Base-by-base conservation (phyloP, 2,113 vertebrate species). In the Alligator sinensis region DNA sequence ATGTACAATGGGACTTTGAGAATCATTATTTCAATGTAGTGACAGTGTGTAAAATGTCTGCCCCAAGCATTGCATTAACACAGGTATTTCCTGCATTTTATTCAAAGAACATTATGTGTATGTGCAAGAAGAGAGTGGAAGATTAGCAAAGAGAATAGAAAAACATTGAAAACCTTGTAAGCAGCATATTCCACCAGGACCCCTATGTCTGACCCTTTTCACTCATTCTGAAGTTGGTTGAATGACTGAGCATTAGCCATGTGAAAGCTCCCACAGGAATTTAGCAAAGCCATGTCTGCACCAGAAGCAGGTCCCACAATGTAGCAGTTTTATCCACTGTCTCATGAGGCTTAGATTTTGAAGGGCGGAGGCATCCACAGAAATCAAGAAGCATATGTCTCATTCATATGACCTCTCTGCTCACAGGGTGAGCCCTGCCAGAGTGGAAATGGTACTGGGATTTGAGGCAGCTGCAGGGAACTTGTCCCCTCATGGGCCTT, bases 11-110 rank as follows among this genome's bases (percentile, higher is more conserved):
- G 87, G 30, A 19, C 30, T 70, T 9, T 60, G 9, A 77, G 18
- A 59, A 77, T 9, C 86, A 93, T 82, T 66, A 91, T 85, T 93
- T 80, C 93, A 77, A 11, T 47, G 27, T 88, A 74, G 30, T 57
- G 77, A 54, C 88, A 93, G 86, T 91, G 60, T 34, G 60, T 86
- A 93, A 94, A 70, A 87, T 57, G 91, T 74, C 92, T 91, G 92
- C 87, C 88, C 93, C 63, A 57, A 84, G 91, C 87, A 87, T 74
- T 54, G 54, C 85, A 85, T 95, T 90, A 96, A 90, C 91, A 61
- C 21, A 1, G 55, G 85, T 63, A 61, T 75, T 3, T 90, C 34
- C 94, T 94, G 90, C 77, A 24, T 88, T 94, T 90, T 60, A 83
- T 54, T 79, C 82, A 91, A 94, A 90, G 96, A 76, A 25, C 38